Evolutionary conservation across 1,140 invertebrate species (phyloP).

Genomic region (Cyclargus thomasi): DNA sequence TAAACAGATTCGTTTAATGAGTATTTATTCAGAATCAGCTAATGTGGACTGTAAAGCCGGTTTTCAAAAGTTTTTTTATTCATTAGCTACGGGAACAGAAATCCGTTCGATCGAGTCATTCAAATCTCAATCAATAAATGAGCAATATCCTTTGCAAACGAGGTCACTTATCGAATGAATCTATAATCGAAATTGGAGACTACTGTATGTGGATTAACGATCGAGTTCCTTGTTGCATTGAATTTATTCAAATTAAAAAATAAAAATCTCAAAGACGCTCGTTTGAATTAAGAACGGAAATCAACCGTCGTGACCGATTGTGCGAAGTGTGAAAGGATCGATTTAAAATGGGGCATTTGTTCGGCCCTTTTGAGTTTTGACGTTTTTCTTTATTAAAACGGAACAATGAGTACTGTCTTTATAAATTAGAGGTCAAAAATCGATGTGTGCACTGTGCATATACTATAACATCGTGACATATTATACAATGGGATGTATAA

Average conservation of each 20-base stretch:
- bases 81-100: conserved; percentile 8
- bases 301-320: conserved; percentile 65
- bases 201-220: conserved; percentile 58
- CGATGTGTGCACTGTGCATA: conserved; percentile 9
- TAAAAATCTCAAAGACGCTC: conserved; percentile 45
- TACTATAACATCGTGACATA: too few relatives aligned
- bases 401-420: conserved; percentile 25
- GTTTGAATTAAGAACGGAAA: conserved; percentile 71
- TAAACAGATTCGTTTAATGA: conserved; percentile 1
- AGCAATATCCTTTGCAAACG: conserved; percentile 69
- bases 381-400: conserved; percentile 4
- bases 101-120: conserved; percentile 54
- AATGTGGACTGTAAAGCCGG: conserved; percentile 16
- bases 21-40: conserved; percentile 20
- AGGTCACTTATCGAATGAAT: conserved; percentile 72
- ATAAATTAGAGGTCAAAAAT: conserved; percentile 20
- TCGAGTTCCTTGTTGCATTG: conserved; percentile 55
- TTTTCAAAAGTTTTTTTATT: conserved; percentile 26
- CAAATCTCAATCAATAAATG: conserved; percentile 62
- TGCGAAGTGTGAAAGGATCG: conserved; percentile 72
- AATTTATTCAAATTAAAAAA: conserved; percentile 39
- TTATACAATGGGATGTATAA: neutral
- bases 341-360: conserved; percentile 59
- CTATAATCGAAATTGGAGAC: conserved; percentile 69
- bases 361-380: conserved; percentile 33